phyloP scores from a whole-genome alignment of 2,888 invertebrate species.

The Agrotis exclamationis region DNA sequence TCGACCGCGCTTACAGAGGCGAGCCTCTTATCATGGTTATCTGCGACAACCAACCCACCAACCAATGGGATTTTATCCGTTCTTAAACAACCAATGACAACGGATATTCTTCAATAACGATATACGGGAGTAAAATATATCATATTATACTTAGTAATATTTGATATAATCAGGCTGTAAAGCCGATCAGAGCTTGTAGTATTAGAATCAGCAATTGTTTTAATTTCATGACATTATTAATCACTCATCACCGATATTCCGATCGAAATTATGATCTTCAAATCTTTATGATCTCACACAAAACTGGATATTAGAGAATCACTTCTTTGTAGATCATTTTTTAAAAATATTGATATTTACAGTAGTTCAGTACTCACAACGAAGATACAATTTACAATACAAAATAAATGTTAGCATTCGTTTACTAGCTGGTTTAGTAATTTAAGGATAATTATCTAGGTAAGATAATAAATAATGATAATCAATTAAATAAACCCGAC shows the following conservation, averaged over 20 bases:
- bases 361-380: not conserved
- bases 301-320: conserved; percentile 17
- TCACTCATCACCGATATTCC: conserved; percentile 1
- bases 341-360: not conserved
- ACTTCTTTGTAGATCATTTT: conserved; percentile 18
- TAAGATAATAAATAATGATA: conserved; percentile 6
- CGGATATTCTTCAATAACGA: not conserved
- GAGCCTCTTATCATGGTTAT: conserved; percentile 86
- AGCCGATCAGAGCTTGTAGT: conserved; percentile 53
- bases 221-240: conserved; percentile 8
- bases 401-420: conserved; percentile 8
- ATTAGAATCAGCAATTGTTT: conserved; percentile 35
- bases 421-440: conserved; percentile 16
- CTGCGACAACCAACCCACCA: conserved; percentile 82
- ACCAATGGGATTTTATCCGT: conserved; percentile 88
- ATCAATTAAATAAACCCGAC: conserved; percentile 11
- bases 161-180: conserved; percentile 36
- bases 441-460: conserved; percentile 17
- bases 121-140: conserved; percentile 15
- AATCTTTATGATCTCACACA: conserved; percentile 24
- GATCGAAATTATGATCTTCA: conserved; percentile 9
- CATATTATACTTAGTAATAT: conserved; percentile 5
- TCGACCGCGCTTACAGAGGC: conserved; percentile 78
- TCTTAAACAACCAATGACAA: conserved; percentile 64
- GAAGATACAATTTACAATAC: conserved; percentile 20